Evolutionary conservation across 2,888 invertebrate species (phyloP).

Genomic region (Leptopilina syphax): DNA sequence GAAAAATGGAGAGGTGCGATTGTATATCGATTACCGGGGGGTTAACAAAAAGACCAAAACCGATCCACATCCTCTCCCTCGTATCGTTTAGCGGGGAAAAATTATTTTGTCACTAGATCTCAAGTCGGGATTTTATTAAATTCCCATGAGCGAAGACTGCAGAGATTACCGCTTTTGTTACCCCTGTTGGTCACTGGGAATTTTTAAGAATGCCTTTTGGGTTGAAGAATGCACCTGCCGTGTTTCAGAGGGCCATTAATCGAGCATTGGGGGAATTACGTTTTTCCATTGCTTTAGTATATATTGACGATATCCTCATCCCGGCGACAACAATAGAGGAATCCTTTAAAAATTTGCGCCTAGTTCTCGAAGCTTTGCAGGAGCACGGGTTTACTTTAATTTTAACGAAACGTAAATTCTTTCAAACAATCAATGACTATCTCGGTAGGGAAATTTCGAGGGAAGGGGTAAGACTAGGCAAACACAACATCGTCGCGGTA

Average conservation of each 20-base stretch:
- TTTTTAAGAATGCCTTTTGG: conserved; percentile 71
- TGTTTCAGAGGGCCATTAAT: conserved; percentile 69
- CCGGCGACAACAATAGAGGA: not conserved
- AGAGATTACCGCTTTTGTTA: not conserved
- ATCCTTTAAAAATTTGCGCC: not conserved
- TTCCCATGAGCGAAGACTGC: not conserved
- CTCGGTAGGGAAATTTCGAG: conserved; percentile 64
- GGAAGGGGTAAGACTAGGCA: conserved; percentile 61
- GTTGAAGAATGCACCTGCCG: conserved; percentile 69
- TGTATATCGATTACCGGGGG: not conserved
- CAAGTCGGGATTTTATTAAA: conserved; percentile 7
- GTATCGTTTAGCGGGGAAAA: not conserved
- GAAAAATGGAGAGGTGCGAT: not conserved
- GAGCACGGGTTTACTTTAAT: conserved; percentile 64
- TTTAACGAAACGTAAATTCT: conserved; percentile 64
- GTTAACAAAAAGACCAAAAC: not conserved
- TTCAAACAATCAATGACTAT: conserved; percentile 61
- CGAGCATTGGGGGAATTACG: conserved; percentile 50
- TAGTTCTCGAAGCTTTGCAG: conserved; percentile 56
- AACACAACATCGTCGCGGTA: conserved; percentile 61
- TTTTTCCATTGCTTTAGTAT: conserved; percentile 47
- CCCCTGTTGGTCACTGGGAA: not conserved
- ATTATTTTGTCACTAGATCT: not conserved
- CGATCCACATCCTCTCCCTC: not conserved
- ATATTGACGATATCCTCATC: conserved; percentile 40